Percentiles rank a stretch among this genome's conserved stretches.
Conservation (phyloP, 1,140 invertebrate species). For the Orchestia grillus region DNA sequence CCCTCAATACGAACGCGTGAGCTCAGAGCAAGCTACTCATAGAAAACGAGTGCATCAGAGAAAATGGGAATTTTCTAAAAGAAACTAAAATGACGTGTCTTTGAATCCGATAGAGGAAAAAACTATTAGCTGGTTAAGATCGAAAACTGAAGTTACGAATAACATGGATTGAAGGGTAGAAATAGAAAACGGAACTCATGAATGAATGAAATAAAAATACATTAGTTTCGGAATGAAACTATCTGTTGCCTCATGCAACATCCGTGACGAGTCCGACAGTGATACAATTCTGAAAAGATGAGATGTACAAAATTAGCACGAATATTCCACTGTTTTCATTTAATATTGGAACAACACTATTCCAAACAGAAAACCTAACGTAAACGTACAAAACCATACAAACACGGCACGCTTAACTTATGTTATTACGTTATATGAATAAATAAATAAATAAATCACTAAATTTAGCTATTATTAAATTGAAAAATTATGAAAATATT, state of each 20-base stretch:
- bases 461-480: no score
- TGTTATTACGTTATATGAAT: no score
- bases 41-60: constrained; percentile 5
- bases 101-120: background rate
- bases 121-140: background rate
- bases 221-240: background rate
- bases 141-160: background rate
- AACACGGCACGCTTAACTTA: no score
- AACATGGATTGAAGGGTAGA: background rate
- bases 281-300: background rate
- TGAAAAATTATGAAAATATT: no score
- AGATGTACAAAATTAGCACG: background rate
- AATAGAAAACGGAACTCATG: background rate
- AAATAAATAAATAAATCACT: no score
- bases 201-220: background rate
- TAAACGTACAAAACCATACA: no score
- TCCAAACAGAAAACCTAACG: no score
- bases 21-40: background rate
- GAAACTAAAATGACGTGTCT: background rate
- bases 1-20: background rate
- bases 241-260: background rate
- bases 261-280: background rate
- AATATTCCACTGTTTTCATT: background rate
- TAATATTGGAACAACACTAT: background rate
- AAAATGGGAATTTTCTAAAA: background rate